Conservation (phyloP, 2,888 invertebrate genomes). For the Ecliptopera silaceata region DNA sequence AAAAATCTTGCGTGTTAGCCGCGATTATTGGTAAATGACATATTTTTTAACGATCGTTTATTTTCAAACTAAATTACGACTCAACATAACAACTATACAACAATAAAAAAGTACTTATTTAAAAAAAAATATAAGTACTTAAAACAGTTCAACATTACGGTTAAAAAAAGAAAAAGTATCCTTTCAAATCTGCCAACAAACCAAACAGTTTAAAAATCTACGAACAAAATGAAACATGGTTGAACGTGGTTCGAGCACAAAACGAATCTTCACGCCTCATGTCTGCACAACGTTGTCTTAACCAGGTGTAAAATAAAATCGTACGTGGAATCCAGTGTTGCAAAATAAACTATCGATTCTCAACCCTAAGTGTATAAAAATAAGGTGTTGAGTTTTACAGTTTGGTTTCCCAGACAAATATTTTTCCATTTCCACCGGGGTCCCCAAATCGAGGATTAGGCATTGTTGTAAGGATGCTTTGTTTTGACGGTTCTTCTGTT, state of each 20-base stretch:
- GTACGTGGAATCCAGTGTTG: conserved; percentile 46
- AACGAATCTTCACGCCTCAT: conserved; percentile 30
- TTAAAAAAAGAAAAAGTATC: too few species aligned
- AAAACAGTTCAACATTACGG: too few species aligned
- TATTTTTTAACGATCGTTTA: too few species aligned
- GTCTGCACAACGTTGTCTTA: conserved; percentile 53
- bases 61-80: too few species aligned
- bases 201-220: conserved; percentile 30
- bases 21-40: too few species aligned
- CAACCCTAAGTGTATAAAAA: conserved; percentile 6
- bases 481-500: conserved; percentile 40
- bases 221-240: conserved; percentile 40
- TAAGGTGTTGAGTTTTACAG: conserved; percentile 18
- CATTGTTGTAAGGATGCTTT: conserved; percentile 53
- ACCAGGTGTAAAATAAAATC: conserved; percentile 58
- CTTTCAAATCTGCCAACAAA: conserved; percentile 2
- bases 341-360: conserved; percentile 10
- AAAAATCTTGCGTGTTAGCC: too few species aligned
- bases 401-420: conserved; percentile 72
- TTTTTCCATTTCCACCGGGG: conserved; percentile 76
- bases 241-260: conserved; percentile 47
- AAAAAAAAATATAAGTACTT: too few species aligned
- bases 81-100: too few species aligned
- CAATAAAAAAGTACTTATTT: too few species aligned
- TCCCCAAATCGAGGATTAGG: conserved; percentile 72